Base-by-base conservation (phyloP, 2,113 vertebrate genomes). In the Myrmecobius fasciatus region DNA sequence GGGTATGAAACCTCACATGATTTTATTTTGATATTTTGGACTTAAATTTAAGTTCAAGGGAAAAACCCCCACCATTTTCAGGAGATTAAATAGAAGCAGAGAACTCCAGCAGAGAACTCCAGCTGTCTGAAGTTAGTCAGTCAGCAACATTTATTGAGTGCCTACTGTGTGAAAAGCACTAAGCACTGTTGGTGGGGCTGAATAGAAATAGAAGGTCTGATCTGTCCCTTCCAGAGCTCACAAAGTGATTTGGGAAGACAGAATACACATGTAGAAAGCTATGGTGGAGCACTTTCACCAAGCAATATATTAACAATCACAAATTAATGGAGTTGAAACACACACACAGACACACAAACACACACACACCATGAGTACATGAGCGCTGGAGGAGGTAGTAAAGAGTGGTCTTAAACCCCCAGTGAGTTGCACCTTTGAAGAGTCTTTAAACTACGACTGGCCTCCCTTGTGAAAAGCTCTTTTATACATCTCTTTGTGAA, bases 401-500 rank as follows among this genome's bases (percentile, higher is more conserved):
- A 25, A 2, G 67, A 14, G 48, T 2, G 20, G 0, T 7, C 49
- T 46, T 43, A 17, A 49, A 49, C 14, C 17, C 7, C 56, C 88
- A 11, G 2, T 25, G 36, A 43, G 8, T 17, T 0, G 26, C n/a
- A 1, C 7, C 46, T 25, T 3, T 22, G 22, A 10, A 28, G 36
- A 36, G 6, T 20, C 2, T 56, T 48, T 89, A 90, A 6, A 3
- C 90, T 7, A 17, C 53, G 0, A 22, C 24, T n/a, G 53, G 3
- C 12, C 0, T 53, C 36, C 46, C 25, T 90, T 94, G 7, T 1
- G 83, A 88, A 93, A 11, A 36, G 25, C 52, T 46, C 24, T 49
- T 92, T 93, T 54, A 47, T 25, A n/a, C 36, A 52, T 28, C 95
- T 3, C 10, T 91, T 89, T 96, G 31, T 94, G 43, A 95, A 96